Conservation (phyloP, 2,113 vertebrate species). For the Phaethornis superciliosus region DNA sequence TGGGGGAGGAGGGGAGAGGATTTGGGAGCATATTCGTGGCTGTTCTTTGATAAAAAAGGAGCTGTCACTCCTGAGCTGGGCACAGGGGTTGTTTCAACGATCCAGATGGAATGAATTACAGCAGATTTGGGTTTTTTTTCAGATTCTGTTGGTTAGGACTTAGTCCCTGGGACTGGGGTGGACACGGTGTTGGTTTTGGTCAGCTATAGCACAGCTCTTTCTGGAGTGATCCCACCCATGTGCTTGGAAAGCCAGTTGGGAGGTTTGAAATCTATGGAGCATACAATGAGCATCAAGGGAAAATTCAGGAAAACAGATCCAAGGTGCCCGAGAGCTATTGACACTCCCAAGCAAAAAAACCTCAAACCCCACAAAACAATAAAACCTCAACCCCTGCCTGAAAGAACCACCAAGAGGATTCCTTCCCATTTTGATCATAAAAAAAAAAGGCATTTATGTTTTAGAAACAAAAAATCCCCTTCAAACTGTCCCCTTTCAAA, state of each 20-base stretch:
- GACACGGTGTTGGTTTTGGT: not conserved
- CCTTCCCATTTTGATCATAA: not conserved
- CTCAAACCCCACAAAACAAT: not conserved
- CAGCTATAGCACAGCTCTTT: not conserved
- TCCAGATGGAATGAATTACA: not conserved
- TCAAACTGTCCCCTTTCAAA: slow-evolving; percentile 40
- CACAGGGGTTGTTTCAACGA: not conserved
- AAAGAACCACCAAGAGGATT: not conserved
- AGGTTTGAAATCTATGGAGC: not conserved
- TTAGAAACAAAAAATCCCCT: not conserved
- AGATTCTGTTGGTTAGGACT: not conserved
- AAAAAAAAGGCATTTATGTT: not conserved
- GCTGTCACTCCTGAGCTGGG: not conserved
- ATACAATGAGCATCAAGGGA: not conserved
- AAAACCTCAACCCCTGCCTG: not conserved
- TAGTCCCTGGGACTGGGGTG: not conserved
- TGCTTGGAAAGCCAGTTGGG: not conserved
- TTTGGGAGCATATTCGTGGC: not conserved
- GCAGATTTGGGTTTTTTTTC: not conserved
- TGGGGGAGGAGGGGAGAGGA: not conserved
- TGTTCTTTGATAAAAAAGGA: not conserved
- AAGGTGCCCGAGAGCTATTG: not conserved
- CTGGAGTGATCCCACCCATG: not conserved
- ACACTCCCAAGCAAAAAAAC: not conserved
- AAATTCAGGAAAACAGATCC: not conserved